Conservation (phyloP, 1,140 invertebrate species). For the Holcopasites calliopsidis region DNA sequence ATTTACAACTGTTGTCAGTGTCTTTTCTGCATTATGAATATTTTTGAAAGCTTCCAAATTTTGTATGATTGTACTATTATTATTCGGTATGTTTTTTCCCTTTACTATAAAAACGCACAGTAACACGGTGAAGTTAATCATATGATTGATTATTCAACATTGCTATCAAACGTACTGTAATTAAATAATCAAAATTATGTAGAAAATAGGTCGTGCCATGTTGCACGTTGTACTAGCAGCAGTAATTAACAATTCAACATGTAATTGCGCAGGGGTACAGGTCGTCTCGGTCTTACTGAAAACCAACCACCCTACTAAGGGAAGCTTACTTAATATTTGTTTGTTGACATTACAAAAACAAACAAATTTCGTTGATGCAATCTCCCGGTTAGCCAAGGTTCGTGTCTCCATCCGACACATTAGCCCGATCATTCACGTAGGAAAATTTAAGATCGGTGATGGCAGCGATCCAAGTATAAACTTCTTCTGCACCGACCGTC, state of each 20-base stretch:
- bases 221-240: background rate
- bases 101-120: too few species aligned
- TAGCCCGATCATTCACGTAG: background rate
- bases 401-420: background rate
- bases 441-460: constrained; percentile 35
- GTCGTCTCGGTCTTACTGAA: too few species aligned
- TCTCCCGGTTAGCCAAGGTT: background rate
- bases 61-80: too few species aligned
- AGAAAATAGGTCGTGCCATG: too few species aligned
- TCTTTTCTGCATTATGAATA: background rate
- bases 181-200: background rate
- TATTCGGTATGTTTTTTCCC: too few species aligned
- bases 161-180: too few species aligned
- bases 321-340: background rate
- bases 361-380: background rate
- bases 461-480: constrained; percentile 35
- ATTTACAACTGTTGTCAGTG: background rate
- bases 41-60: background rate
- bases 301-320: too few species aligned
- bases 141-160: too few species aligned
- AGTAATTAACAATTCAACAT: background rate
- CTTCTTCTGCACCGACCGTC: constrained; percentile 6
- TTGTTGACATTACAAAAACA: background rate
- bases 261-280: background rate
- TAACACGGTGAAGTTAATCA: too few species aligned